Base-by-base conservation (phyloP, 2,888 invertebrate species). In the Crepidodera aurea region DNA sequence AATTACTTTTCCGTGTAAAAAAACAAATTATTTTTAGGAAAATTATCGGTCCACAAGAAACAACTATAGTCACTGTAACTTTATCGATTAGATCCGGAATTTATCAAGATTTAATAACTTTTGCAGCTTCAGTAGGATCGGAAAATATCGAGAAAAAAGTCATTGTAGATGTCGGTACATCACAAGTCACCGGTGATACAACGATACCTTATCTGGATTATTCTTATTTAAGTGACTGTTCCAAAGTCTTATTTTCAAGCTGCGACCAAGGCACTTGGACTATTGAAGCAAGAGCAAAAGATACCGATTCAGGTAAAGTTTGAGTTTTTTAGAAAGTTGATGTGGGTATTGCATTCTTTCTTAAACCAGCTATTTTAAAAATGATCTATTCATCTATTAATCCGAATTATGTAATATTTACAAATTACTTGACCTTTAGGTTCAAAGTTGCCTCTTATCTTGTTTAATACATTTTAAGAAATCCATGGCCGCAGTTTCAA, bases 201-300 rank as follows among this genome's bases (percentile, higher is more conserved):
- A 68, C 60, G 15, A 64, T 64, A 22, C 80, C 80, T n/a, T 68
- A 73, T 12, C 51, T 80, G 46, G 72, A 75, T 66, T 75, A 79
- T 62, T 65, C 67, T 18, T 81, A 71, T 15, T 83, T 81, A 39
- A 85, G 86, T 82, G 79, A 80, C 61, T 80, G 80, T 63, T 71
- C 74, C 5, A 73, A 74, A 56, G 73, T 79, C 27, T 60, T 78
- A 29, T 71, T 82, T 1, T 84, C 86, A 54, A 79, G 78, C 16
- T 93, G 93, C 74, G 83, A 85, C 0, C 85, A 87, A 69, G 84
- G 87, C 51, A 82, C 84, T 37, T 93, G 93, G 93, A 88, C 87
- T 4, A 82, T 90, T 1, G 88, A 89, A 60, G 81, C 91, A 12
- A 83, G 85, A 0, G 87, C 89, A 0, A 86, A 88, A 72, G 92